Conservation (phyloP, 92 coral and sea anemone genomes). For the Zoanthus solanderi region DNA sequence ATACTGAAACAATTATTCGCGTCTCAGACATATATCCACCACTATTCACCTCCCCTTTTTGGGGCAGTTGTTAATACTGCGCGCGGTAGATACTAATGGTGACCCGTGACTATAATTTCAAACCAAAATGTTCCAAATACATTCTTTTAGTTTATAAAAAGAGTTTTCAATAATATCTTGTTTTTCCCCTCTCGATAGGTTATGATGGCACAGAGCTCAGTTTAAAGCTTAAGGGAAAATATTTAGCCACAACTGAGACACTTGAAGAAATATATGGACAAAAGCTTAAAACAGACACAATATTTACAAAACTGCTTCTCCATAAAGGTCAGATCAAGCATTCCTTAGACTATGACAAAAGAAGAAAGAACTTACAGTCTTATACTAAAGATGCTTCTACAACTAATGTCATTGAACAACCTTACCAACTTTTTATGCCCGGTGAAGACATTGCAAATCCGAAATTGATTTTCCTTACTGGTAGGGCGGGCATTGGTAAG, state of each 20-base stretch:
- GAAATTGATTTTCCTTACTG: conserved; percentile 7
- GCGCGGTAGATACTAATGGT: too few relatives aligned
- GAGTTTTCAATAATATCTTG: too few relatives aligned
- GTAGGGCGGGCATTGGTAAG: too few relatives aligned
- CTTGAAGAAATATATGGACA: not conserved
- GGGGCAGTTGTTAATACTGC: too few relatives aligned
- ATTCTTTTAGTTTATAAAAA: too few relatives aligned
- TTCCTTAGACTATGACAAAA: not conserved
- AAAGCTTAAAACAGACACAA: not conserved
- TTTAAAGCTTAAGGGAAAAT: not conserved
- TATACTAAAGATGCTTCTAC: not conserved
- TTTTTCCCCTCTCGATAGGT: too few relatives aligned
- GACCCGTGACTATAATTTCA: too few relatives aligned
- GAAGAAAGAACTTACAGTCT: not conserved
- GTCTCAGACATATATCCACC: too few relatives aligned
- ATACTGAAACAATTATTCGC: too few relatives aligned
- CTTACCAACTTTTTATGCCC: conserved; percentile 23
- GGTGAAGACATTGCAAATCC: conserved; percentile 15
- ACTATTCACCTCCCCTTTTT: too few relatives aligned
- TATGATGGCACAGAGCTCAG: not conserved
- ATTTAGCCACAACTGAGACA: not conserved
- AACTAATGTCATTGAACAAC: conserved; percentile 1
- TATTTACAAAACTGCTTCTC: not conserved
- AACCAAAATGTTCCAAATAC: too few relatives aligned
- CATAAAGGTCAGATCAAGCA: not conserved